Percentiles rank a stretch among this genome's conserved stretches.
Conservation (phyloP, 2,888 invertebrate species). For the Nomada ferruginata region DNA sequence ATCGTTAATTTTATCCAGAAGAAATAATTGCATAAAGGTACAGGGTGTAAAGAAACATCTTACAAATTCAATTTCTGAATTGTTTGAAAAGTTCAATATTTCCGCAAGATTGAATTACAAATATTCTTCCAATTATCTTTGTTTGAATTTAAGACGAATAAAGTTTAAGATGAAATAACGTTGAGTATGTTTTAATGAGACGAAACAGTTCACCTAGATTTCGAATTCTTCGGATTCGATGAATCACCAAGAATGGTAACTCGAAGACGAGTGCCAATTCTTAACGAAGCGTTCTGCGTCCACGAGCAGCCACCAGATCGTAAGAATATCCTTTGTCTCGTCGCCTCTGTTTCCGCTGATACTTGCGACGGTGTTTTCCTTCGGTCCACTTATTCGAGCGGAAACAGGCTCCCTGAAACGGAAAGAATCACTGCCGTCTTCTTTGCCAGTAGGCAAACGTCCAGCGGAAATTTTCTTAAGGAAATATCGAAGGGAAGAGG, state of each 20-base stretch:
- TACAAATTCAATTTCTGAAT: too few species aligned
- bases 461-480: slow-evolving; percentile 21
- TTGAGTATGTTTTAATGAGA: too few species aligned
- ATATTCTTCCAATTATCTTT: too few species aligned
- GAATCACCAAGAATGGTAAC: neutral
- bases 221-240: neutral
- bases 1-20: too few species aligned
- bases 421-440: slow-evolving; percentile 47
- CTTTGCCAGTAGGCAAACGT: slow-evolving; percentile 40
- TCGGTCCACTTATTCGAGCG: slow-evolving; percentile 21
- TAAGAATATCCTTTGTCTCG: slow-evolving; percentile 10
- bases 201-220: too few species aligned
- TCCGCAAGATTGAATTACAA: too few species aligned
- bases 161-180: too few species aligned
- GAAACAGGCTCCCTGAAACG: slow-evolving; percentile 25
- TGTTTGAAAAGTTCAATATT: too few species aligned
- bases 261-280: slow-evolving; percentile 29
- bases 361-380: neutral
- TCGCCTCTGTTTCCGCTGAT: slow-evolving; percentile 21
- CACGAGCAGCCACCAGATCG: slow-evolving; percentile 13
- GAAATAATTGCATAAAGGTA: too few species aligned
- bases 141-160: too few species aligned
- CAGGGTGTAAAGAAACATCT: too few species aligned
- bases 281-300: slow-evolving; percentile 38
- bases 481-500: neutral